A percentile compares a stretch with the other conserved stretches of the same genome.
phyloP scores from a whole-genome alignment of 1,140 invertebrate species.

The Liolophura sinensis region DNA sequence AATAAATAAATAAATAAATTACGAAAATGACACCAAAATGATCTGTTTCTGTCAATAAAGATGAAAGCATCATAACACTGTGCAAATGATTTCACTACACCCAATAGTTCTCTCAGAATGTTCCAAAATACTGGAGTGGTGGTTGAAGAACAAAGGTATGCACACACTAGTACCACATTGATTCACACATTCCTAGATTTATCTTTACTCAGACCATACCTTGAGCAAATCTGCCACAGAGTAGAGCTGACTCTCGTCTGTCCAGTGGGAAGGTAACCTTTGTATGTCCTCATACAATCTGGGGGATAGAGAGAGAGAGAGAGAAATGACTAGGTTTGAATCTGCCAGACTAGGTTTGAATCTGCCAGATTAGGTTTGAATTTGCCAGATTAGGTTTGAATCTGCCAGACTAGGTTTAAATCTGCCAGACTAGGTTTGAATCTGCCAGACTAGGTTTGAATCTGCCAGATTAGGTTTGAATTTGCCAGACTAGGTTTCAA shows the following conservation, averaged over 20 bases:
- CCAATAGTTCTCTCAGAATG: too few relatives aligned
- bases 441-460: slow-evolving; percentile 53
- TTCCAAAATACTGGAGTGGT: too few relatives aligned
- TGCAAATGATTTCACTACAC: too few relatives aligned
- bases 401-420: slow-evolving; percentile 53
- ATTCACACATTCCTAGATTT: too few relatives aligned
- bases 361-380: slow-evolving; percentile 53
- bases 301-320: slow-evolving; percentile 32
- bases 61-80: too few relatives aligned
- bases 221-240: slow-evolving; percentile 74
- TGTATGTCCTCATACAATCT: slow-evolving; percentile 68
- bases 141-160: too few relatives aligned
- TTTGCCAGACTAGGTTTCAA: slow-evolving; percentile 53
- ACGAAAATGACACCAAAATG: too few relatives aligned
- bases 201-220: too few relatives aligned
- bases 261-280: slow-evolving; percentile 66
- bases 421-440: slow-evolving; percentile 27
- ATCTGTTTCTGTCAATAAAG: too few relatives aligned
- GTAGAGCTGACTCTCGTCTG: slow-evolving; percentile 72
- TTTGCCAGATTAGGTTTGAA: slow-evolving; percentile 28
- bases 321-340: not conserved
- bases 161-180: too few relatives aligned
- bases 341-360: too few relatives aligned
- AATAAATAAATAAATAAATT: too few relatives aligned
- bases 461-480: slow-evolving; percentile 27